These are phyloP conservation scores for Engraulis encrasicolus DNA, from an alignment of 2,113 vertebrate genomes.

Conservation along the genomic window DNA sequence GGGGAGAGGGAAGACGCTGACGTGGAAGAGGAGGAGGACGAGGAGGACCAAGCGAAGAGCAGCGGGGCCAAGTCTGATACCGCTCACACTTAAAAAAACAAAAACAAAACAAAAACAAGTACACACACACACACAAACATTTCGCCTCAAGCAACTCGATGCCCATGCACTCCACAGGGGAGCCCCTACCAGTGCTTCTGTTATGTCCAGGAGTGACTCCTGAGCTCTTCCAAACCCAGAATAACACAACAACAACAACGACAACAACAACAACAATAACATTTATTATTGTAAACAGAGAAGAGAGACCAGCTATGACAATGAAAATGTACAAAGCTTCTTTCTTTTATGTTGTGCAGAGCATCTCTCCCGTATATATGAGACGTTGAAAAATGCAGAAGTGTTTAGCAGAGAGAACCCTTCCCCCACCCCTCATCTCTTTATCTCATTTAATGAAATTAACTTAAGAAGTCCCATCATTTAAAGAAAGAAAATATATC, in stretches of 20 bases:
- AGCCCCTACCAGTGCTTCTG: conserved; percentile 68
- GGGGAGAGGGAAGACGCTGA: no score
- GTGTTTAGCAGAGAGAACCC: neutral
- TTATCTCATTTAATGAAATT: no score
- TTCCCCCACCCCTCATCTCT: conserved; percentile 27
- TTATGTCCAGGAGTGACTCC: conserved; percentile 61
- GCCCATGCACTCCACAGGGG: conserved; percentile 64
- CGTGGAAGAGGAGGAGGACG: no score
- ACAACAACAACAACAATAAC: no score
- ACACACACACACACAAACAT: conserved; percentile 70
- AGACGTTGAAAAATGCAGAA: neutral
- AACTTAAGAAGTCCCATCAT: no score
- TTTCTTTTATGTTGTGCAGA: conserved; percentile 58
- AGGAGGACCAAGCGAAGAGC: conserved; percentile 59
- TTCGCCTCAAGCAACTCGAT: conserved; percentile 38
- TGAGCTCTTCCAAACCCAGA: conserved; percentile 70
- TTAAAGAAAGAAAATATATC: no score
- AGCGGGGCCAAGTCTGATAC: conserved; percentile 75
- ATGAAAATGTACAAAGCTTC: conserved; percentile 49
- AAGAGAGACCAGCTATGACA: conserved; percentile 56
- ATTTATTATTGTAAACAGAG: conserved; percentile 35
- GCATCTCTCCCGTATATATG: conserved; percentile 39
- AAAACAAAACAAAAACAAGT: neutral
- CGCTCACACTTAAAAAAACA: conserved; percentile 72
- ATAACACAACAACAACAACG: no score